Conservation (phyloP, 1,140 invertebrate species). For the Aphis craccivora region DNA sequence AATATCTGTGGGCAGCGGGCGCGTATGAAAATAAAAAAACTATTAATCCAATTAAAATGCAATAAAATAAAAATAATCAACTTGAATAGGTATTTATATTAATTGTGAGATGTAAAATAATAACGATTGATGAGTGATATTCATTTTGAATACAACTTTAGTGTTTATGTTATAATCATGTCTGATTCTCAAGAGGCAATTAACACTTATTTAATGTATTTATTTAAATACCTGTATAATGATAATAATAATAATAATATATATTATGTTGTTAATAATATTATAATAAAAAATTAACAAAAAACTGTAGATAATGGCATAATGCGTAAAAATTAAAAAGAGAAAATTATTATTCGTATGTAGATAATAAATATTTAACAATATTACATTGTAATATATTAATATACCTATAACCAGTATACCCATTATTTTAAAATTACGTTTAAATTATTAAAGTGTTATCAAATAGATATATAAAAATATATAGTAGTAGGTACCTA, state of each 20-base stretch:
- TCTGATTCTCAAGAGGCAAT: neutral
- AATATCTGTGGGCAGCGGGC: too few relatives aligned
- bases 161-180: neutral
- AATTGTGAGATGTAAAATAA: neutral
- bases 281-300: neutral
- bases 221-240: neutral
- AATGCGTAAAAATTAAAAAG: neutral
- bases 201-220: neutral
- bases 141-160: neutral
- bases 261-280: neutral
- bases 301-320: neutral
- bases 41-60: neutral
- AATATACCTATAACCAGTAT: neutral
- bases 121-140: neutral
- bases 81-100: neutral
- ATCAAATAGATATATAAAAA: neutral
- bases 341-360: neutral
- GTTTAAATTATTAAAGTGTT: neutral
- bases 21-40: too few relatives aligned
- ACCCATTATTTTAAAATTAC: neutral
- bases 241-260: too few relatives aligned
- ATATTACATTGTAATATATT: too few relatives aligned
- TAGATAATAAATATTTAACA: neutral
- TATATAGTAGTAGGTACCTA: too few relatives aligned
- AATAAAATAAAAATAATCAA: neutral